A percentile compares a stretch with the other conserved stretches of the same genome.
These are phyloP conservation scores for Bombus vancouverensis DNA, from an alignment of 1,140 invertebrate genomes.

Conservation along the genomic window DNA sequence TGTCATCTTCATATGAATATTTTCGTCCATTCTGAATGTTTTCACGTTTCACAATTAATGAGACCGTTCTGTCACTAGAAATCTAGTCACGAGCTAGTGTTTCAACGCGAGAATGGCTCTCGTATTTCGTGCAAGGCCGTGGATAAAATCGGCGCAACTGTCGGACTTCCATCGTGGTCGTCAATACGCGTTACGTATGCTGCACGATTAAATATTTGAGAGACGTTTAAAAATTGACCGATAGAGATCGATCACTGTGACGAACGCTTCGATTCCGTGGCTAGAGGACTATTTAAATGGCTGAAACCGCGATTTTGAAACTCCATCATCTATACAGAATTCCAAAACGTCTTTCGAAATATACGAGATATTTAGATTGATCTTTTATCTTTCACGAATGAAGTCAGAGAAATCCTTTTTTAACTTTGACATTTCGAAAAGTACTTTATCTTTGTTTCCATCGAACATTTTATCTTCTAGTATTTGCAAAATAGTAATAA, in stretches of 20 bases:
- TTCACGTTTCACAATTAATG: constrained; percentile 38
- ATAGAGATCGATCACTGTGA: not conserved
- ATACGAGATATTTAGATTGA: not conserved
- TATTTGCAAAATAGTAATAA: not conserved
- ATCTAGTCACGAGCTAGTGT: constrained; percentile 44
- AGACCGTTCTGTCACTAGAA: constrained; percentile 26
- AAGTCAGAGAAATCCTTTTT: no score
- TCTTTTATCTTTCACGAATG: no score
- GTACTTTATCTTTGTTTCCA: no score
- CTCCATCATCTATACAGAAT: not conserved
- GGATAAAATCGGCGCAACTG: constrained; percentile 54
- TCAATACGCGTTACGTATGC: constrained; percentile 17
- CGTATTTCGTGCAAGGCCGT: constrained; percentile 53
- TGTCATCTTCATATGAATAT: not conserved
- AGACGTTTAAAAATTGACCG: constrained; percentile 16
- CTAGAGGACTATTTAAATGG: not conserved
- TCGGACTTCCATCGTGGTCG: constrained; percentile 14
- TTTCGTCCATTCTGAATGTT: constrained; percentile 19
- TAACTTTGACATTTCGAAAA: no score
- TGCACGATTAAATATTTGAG: constrained; percentile 27
- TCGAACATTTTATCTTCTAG: not conserved
- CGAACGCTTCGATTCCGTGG: not conserved
- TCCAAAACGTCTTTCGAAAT: not conserved
- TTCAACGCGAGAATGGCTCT: constrained; percentile 30
- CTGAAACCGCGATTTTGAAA: not conserved